Evolutionary conservation across 2,113 vertebrate genomes (phyloP).

Genomic region (Arvicanthis niloticus): DNA sequence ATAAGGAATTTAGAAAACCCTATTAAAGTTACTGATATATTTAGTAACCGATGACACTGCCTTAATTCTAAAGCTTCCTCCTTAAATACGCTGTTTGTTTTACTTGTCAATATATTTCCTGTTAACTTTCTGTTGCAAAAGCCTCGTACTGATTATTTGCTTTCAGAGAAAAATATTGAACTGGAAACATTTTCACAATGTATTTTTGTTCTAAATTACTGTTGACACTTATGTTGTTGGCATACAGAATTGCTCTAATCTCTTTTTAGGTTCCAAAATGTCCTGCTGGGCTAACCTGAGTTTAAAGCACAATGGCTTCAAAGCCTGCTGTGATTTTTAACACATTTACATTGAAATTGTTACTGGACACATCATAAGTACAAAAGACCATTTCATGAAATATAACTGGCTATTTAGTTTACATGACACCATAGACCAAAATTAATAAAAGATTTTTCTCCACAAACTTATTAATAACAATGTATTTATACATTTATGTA

Average conservation of each 20-base stretch:
- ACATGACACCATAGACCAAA: background rate
- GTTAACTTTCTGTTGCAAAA: slow-evolving; percentile 30
- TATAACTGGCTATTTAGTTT: slow-evolving; percentile 25
- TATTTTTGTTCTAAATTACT: slow-evolving; percentile 60
- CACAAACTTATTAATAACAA: background rate
- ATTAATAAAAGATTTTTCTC: background rate
- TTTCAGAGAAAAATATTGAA: slow-evolving; percentile 73
- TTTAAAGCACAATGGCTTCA: slow-evolving; percentile 57
- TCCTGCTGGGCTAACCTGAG: slow-evolving; percentile 56
- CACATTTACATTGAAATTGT: background rate
- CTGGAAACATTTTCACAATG: slow-evolving; percentile 61
- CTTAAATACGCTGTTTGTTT: slow-evolving; percentile 31
- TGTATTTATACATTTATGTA: background rate
- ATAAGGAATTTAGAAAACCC: background rate
- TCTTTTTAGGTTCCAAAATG: slow-evolving; percentile 54
- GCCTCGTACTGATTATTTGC: slow-evolving; percentile 63
- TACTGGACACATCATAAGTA: background rate
- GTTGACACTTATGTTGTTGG: slow-evolving; percentile 66
- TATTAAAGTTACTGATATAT: background rate
- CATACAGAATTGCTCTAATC: slow-evolving; percentile 67
- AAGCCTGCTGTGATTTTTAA: slow-evolving; percentile 48
- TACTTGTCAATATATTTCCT: slow-evolving; percentile 41
- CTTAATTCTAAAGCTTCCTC: slow-evolving; percentile 19
- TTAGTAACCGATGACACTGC: background rate
- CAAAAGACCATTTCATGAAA: slow-evolving; percentile 1